phyloP scores from a whole-genome alignment of 2,113 vertebrate species.

The Ptychochromis oligacanthus region DNA sequence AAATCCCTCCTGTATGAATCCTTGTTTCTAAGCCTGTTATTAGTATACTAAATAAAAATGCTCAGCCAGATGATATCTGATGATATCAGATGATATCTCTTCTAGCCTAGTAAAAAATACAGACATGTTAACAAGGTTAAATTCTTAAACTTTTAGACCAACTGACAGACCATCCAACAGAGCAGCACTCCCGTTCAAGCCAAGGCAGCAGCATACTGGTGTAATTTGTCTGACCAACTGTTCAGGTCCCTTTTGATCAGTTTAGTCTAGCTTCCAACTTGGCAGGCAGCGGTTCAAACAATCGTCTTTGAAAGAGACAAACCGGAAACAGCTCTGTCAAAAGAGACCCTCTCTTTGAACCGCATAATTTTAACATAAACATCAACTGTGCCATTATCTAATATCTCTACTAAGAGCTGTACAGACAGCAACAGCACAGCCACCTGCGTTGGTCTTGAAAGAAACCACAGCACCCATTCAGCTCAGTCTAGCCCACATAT shows the following conservation, averaged over 20 bases:
- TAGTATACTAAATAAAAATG: background rate
- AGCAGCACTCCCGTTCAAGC: background rate
- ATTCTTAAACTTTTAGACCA: background rate
- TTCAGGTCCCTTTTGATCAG: constrained; percentile 15
- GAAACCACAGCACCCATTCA: constrained; percentile 71
- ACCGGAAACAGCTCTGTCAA: constrained; percentile 48
- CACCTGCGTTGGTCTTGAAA: constrained; percentile 73
- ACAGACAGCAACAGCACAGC: constrained; percentile 48
- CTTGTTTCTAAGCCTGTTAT: background rate
- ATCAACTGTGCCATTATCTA: constrained; percentile 64
- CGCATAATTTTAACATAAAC: constrained; percentile 61
- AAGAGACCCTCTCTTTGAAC: constrained; percentile 53
- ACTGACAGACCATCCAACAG: background rate
- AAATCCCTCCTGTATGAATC: background rate
- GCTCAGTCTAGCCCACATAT: constrained; percentile 53
- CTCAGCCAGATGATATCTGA: too few relatives aligned
- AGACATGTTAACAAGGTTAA: background rate
- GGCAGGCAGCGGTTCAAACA: constrained; percentile 37
- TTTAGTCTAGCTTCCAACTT: constrained; percentile 14
- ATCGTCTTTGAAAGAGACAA: constrained; percentile 34
- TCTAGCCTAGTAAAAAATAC: background rate
- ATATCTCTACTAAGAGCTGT: constrained; percentile 49
- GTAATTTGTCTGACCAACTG: background rate
- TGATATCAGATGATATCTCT: background rate
- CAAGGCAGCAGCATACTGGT: background rate